Percentiles rank a stretch among this genome's conserved stretches.
Evolutionary conservation across 2,888 invertebrate genomes (phyloP).

Genomic region (Napeogenes sylphis): DNA sequence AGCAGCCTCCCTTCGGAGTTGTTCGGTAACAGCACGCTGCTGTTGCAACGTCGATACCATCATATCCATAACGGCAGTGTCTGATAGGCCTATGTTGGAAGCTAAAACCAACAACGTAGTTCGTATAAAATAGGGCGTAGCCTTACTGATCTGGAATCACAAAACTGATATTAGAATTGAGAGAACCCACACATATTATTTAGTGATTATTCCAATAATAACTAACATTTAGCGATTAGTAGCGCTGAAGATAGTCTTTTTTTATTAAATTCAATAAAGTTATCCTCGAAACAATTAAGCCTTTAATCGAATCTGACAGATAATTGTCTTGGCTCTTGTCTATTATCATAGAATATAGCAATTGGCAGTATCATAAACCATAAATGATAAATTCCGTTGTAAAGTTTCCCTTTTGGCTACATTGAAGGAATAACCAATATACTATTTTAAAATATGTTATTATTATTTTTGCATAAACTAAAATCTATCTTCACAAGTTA

Average conservation of each 20-base stretch:
- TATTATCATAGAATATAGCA: too few species aligned
- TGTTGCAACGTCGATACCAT: constrained; percentile 96
- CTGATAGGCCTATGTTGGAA: constrained; percentile 90
- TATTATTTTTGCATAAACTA: too few species aligned
- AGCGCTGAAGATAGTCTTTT: neutral
- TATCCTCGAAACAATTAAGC: too few species aligned
- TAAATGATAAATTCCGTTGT: too few species aligned
- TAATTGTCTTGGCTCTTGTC: too few species aligned
- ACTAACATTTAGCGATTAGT: neutral
- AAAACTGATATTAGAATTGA: constrained; percentile 7
- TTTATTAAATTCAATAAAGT: too few species aligned
- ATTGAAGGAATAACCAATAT: too few species aligned
- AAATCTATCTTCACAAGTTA: too few species aligned
- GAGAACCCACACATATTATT: neutral
- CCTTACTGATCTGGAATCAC: constrained; percentile 39
- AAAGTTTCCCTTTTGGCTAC: too few species aligned
- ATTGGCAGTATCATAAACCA: too few species aligned
- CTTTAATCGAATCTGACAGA: too few species aligned
- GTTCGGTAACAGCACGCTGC: constrained; percentile 95
- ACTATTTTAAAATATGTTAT: too few species aligned
- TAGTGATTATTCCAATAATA: neutral
- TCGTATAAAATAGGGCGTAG: constrained; percentile 68
- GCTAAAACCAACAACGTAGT: constrained; percentile 56
- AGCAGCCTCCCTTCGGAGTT: constrained; percentile 93
- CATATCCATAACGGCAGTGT: constrained; percentile 94